Base-by-base conservation (phyloP, 2,797 vertebrate genomes). In the Australoheros facetus region DNA sequence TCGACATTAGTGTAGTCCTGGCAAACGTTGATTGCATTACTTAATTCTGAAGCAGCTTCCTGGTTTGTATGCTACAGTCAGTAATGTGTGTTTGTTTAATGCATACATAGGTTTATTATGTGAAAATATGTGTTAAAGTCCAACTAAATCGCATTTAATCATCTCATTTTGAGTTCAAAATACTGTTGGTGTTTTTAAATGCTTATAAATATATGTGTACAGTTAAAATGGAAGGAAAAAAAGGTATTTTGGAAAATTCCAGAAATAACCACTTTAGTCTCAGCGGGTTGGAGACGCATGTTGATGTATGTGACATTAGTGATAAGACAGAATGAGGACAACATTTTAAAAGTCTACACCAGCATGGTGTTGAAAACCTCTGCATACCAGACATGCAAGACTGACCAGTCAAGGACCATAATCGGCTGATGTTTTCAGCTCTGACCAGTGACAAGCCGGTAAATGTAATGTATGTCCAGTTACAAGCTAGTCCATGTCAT, bases 301-400 rank as follows among this genome's bases (percentile, higher is more conserved):
- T 58, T 21, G 12, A 45, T 59, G 26, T 79, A 12, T 66, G 45
- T 66, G 37, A 73, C 59, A 34, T 69, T 69, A 71, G 73, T n/a
- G 66, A 59, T 55, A 57, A 42, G 1, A 26, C 66, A 62, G 48
- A 84, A 71, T 55, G 28, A 73, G 48, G 48, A 56, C 42, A 48
- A 71, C 30, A 56, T 30, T 56, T 60, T 70, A 26, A 62, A 58
- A 76, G 48, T 45, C 16, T 16, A 39, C 59, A 14, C 58, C 58
- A 21, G 37, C n/a, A 10, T 39, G 59, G 8, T 62, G 21, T 62
- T 45, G 21, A 64, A 64, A 64, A 42, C 37, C 60, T 64, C 60
- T 64, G 37, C 16, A 45, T 21, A 26, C 60, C 16, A 45, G 37
- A 64, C 21, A 8, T 42, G 21, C 37, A 1, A 16, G 37, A 42